Conservation (phyloP, 2,113 vertebrate genomes). For the Columba livia region DNA sequence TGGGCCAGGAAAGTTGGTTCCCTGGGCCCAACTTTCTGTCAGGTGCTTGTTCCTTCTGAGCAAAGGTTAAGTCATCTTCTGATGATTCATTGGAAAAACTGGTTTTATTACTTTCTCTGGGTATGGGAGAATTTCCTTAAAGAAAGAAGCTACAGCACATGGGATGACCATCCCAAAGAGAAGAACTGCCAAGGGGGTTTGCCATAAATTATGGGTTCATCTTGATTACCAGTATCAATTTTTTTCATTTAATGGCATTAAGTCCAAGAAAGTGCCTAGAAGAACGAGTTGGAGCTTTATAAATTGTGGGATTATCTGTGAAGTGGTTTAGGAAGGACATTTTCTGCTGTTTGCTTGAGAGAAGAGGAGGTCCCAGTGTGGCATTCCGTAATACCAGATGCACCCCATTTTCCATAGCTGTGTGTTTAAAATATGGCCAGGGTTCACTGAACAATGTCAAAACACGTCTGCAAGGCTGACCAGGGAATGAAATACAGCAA, state of each 20-base stretch:
- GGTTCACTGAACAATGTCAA: neutral
- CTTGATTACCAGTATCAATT: neutral
- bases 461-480: neutral
- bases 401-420: neutral
- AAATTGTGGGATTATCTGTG: neutral
- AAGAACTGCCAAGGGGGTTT: neutral
- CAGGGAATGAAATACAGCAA: neutral
- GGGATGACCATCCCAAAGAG: neutral
- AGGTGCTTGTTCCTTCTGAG: constrained; percentile 3
- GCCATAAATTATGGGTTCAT: neutral
- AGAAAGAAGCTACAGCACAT: neutral
- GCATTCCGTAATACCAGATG: neutral
- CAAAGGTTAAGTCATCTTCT: neutral
- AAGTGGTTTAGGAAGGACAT: neutral
- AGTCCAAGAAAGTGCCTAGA: neutral
- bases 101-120: constrained; percentile 32
- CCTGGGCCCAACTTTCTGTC: neutral
- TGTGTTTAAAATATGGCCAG: neutral
- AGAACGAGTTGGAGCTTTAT: neutral
- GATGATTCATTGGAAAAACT: constrained; percentile 36
- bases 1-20: neutral
- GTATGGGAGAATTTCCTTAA: neutral
- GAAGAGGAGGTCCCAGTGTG: neutral
- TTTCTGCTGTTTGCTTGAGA: neutral
- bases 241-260: neutral